Percentiles rank a stretch among this genome's conserved stretches.
These are phyloP conservation scores for Petroica traversi DNA, from an alignment of 2,113 vertebrate genomes.

Conservation along the genomic window DNA sequence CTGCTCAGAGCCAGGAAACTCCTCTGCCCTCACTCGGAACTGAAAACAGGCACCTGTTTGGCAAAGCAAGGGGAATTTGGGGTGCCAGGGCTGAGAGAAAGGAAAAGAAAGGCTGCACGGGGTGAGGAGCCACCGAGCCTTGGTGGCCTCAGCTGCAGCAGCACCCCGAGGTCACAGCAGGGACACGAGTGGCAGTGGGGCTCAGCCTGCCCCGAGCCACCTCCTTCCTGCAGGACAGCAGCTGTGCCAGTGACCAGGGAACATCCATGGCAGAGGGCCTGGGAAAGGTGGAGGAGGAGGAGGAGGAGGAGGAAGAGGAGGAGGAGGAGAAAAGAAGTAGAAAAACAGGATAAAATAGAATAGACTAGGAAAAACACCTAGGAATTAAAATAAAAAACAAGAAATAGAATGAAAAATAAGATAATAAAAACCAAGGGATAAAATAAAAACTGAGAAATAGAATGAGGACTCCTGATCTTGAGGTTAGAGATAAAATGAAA, in stretches of 20 bases:
- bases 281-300: not conserved
- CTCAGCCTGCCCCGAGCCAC: not conserved
- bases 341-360: not conserved
- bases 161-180: not conserved
- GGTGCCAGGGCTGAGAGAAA: not conserved
- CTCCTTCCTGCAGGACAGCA: not conserved
- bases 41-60: not conserved
- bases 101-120: not conserved
- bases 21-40: not conserved
- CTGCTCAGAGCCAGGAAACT: not conserved
- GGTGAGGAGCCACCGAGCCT: not conserved
- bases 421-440: not conserved
- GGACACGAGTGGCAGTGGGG: not conserved
- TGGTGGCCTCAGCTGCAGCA: not conserved
- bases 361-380: not conserved
- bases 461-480: not conserved
- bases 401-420: not conserved
- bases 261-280: accelerated
- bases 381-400: not conserved
- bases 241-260: not conserved
- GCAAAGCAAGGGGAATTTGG: not conserved
- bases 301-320: not conserved
- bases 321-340: not conserved
- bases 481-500: not conserved
- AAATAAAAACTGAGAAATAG: not conserved